Evolutionary conservation across 1,140 invertebrate species (phyloP).

Genomic region (Laupala kohalensis): DNA sequence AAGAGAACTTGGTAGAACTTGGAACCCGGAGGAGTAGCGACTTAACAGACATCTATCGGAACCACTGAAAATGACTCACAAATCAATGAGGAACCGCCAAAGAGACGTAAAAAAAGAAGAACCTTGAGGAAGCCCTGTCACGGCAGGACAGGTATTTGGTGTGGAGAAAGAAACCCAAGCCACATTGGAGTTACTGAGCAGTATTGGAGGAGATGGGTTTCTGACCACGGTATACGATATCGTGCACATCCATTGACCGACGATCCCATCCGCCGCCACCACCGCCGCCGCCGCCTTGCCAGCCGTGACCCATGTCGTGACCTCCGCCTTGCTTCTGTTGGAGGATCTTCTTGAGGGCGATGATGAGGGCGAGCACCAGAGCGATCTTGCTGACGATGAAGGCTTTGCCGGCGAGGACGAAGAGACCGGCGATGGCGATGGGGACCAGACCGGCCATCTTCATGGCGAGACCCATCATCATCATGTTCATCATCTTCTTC

Average conservation of each 20-base stretch:
- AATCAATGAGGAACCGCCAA: no score
- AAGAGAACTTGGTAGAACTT: no score
- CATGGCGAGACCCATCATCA: slow-evolving; percentile 65
- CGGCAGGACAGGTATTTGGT: no score
- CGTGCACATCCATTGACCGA: slow-evolving; percentile 39
- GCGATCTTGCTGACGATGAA: slow-evolving; percentile 66
- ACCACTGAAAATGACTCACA: no score
- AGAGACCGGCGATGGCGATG: slow-evolving; percentile 55
- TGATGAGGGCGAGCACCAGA: slow-evolving; percentile 57
- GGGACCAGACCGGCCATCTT: slow-evolving; percentile 61
- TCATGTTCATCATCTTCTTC: slow-evolving; percentile 73
- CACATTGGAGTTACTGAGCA: no score
- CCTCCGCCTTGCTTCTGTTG: slow-evolving; percentile 37
- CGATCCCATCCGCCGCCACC: slow-evolving; percentile 34
- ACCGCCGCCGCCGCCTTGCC: slow-evolving; percentile 17
- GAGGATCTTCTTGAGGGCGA: slow-evolving; percentile 63
- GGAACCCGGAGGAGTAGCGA: no score
- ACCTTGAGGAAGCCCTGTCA: no score
- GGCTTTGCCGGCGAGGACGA: slow-evolving; percentile 60
- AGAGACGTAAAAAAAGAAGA: no score
- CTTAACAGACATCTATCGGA: no score
- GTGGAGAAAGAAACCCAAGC: no score
- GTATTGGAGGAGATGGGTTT: slow-evolving; percentile 9
- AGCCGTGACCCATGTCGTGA: slow-evolving; percentile 20
- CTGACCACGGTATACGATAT: slow-evolving; percentile 52